Evolutionary conservation across 2,113 vertebrate genomes (phyloP).

Genomic region (Salvelinus fontinalis): DNA sequence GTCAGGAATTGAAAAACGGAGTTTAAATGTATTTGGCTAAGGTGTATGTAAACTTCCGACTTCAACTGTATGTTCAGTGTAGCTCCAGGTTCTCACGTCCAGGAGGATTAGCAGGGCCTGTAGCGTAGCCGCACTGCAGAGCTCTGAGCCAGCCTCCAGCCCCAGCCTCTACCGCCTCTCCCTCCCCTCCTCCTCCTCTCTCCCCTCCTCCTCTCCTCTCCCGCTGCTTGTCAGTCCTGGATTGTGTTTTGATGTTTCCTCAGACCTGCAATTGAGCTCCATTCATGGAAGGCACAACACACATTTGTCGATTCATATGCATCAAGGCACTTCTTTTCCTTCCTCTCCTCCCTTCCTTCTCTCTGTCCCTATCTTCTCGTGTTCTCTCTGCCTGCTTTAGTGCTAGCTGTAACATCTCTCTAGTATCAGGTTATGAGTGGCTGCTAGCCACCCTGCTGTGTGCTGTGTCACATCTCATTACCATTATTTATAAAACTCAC

Average conservation of each 20-base stretch:
- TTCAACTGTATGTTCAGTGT: too few species aligned
- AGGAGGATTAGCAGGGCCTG: conserved; percentile 19
- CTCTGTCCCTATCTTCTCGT: neutral
- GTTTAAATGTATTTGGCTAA: too few species aligned
- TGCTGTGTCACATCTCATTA: conserved; percentile 86
- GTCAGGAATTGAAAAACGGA: too few species aligned
- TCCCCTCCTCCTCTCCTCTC: conserved; percentile 72
- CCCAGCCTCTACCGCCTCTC: conserved; percentile 27
- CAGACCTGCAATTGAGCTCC: conserved; percentile 82
- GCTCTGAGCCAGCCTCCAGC: conserved; percentile 27
- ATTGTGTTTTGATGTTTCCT: conserved; percentile 94
- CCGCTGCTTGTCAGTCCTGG: conserved; percentile 82
- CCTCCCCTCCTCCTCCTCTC: neutral
- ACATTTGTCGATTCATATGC: conserved; percentile 88
- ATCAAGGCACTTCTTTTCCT: conserved; percentile 60
- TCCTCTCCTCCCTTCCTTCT: neutral
- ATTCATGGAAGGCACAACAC: conserved; percentile 90
- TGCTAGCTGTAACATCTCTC: conserved; percentile 58
- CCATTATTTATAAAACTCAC: conserved; percentile 87
- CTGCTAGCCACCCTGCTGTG: conserved; percentile 73
- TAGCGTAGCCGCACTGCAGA: conserved; percentile 40
- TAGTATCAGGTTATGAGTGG: conserved; percentile 59
- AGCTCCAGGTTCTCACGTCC: neutral
- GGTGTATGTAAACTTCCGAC: too few species aligned
- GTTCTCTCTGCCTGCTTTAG: conserved; percentile 51